Percentiles rank a stretch among this genome's conserved stretches.
phyloP scores from a whole-genome alignment of 2,888 invertebrate species.

The Chaitophorus viminalis region DNA sequence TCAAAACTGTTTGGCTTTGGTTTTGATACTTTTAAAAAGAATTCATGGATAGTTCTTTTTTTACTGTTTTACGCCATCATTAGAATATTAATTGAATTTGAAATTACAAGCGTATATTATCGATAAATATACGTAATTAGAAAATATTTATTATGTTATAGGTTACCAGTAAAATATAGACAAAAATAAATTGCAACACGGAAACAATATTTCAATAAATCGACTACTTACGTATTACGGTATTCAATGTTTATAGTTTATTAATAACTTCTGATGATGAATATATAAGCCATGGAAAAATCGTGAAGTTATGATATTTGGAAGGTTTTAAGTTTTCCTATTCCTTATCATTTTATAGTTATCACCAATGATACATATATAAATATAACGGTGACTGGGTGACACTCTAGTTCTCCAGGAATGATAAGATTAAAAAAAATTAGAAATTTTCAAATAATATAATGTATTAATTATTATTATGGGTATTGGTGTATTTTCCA shows the following conservation, averaged over 20 bases:
- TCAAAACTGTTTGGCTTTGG: background rate
- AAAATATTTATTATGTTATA: too few species aligned
- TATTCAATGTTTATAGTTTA: background rate
- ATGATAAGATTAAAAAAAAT: too few species aligned
- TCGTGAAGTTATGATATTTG: background rate
- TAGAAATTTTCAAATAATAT: background rate
- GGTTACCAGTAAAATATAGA: too few species aligned
- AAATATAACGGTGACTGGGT: too few species aligned
- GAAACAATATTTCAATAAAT: too few species aligned
- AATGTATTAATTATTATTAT: background rate
- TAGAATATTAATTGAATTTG: background rate
- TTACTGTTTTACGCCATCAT: conserved; percentile 1
- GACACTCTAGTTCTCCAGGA: too few species aligned
- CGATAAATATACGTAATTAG: too few species aligned
- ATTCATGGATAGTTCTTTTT: conserved; percentile 11
- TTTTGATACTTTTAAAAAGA: conserved; percentile 8
- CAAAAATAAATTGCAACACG: too few species aligned
- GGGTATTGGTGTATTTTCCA: background rate
- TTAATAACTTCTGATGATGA: background rate
- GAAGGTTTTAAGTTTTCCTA: background rate
- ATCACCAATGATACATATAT: too few species aligned
- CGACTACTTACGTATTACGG: background rate
- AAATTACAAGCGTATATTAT: background rate
- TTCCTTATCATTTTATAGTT: too few species aligned
- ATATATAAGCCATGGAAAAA: too few species aligned